Conservation (phyloP, 2,113 vertebrate species). For the Ia io region DNA sequence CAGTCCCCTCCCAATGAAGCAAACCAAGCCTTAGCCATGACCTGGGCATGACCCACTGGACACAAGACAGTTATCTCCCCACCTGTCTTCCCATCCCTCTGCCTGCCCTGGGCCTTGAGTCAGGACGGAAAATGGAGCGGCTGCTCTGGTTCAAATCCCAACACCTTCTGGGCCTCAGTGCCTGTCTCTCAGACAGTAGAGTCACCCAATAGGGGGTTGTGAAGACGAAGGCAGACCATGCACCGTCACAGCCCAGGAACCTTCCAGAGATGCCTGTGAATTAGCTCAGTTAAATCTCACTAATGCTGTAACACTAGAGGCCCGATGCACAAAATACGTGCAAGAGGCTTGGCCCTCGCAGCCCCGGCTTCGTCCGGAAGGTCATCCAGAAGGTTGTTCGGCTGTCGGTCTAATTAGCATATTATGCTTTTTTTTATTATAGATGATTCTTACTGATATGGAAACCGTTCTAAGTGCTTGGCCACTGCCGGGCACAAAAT, state of each 20-base stretch:
- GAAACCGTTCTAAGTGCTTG: not conserved
- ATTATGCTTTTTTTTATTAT: too few relatives aligned
- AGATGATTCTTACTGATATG: too few relatives aligned
- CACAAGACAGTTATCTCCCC: not conserved
- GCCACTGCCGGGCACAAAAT: not conserved
- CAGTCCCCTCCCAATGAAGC: not conserved
- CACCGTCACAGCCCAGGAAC: not conserved
- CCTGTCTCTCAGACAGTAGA: not conserved
- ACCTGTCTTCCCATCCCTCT: not conserved
- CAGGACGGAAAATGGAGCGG: not conserved
- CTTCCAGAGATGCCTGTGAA: not conserved
- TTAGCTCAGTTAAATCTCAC: not conserved
- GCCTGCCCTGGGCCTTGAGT: not conserved
- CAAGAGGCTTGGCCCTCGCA: too few relatives aligned
- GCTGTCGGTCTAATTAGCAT: too few relatives aligned
- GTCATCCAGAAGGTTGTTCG: too few relatives aligned
- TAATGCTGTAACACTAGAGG: rapidly evolving
- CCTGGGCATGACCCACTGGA: rapidly evolving
- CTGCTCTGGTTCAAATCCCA: not conserved
- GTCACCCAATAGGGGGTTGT: rapidly evolving
- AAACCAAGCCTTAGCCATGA: too few relatives aligned
- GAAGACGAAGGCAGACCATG: rapidly evolving
- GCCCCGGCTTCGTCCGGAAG: too few relatives aligned
- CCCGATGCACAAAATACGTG: too few relatives aligned
- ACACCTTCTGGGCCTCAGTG: not conserved